Conservation (phyloP, 1,140 invertebrate genomes). For the Drosophila repletoides region DNA sequence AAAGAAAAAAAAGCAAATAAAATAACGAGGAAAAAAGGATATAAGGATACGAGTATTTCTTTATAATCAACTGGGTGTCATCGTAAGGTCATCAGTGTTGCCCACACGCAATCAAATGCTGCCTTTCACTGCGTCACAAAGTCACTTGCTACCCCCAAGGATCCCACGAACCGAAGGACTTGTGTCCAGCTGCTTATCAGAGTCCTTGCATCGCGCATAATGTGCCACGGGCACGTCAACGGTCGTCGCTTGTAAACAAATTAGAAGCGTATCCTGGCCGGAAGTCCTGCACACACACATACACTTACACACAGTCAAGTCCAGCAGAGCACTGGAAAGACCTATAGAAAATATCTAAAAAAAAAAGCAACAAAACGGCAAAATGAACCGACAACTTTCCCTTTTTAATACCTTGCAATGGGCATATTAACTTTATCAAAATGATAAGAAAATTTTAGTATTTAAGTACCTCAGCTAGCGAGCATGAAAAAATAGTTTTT, state of each 20-base stretch:
- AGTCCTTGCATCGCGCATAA: conserved; percentile 68
- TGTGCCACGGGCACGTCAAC: conserved; percentile 63
- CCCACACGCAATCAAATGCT: conserved; percentile 26
- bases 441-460: not conserved
- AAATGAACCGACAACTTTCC: conserved; percentile 60
- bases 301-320: not conserved
- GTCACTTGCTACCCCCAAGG: conserved; percentile 26
- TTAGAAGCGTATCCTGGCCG: conserved; percentile 77
- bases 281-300: conserved; percentile 46
- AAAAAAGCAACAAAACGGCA: conserved; percentile 14
- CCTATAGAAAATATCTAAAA: conserved; percentile 24
- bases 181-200: conserved; percentile 57
- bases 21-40: conserved; percentile 1
- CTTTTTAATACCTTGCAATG: conserved; percentile 33
- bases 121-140: conserved; percentile 43
- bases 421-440: conserved; percentile 14
- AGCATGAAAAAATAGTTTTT: too few species aligned
- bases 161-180: conserved; percentile 3
- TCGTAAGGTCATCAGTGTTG: conserved; percentile 76
- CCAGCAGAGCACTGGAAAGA: conserved; percentile 33
- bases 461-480: too few species aligned
- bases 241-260: conserved; percentile 67
- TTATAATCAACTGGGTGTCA: conserved; percentile 80
- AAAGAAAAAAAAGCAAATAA: too few species aligned
- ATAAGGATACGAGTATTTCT: conserved; percentile 57